Evolutionary conservation across 2,797 vertebrate genomes (phyloP).

Genomic region (Tokudaia tokunoshimensis): DNA sequence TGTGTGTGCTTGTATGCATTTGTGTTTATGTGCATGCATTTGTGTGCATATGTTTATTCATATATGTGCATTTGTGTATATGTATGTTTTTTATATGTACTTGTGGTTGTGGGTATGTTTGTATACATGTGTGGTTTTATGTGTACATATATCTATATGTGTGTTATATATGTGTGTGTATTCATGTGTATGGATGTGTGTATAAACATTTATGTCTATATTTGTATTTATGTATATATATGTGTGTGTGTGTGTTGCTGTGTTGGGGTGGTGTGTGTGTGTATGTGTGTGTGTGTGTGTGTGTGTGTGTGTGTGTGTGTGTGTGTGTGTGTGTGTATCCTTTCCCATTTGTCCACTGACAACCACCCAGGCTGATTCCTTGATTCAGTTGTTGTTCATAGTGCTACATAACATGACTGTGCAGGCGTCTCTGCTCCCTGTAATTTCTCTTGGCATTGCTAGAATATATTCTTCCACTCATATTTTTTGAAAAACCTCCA

Average conservation of each 20-base stretch:
- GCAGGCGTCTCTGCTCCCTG: not conserved
- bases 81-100: no score
- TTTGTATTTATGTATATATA: not conserved
- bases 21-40: not conserved
- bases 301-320: no score
- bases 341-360: not conserved
- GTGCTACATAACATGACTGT: not conserved
- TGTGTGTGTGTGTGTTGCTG: not conserved
- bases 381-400: not conserved
- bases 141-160: not conserved
- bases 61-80: not conserved
- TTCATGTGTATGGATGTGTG: not conserved
- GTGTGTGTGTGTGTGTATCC: not conserved
- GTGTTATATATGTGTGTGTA: not conserved
- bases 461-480: not conserved
- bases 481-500: not conserved
- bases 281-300: not conserved
- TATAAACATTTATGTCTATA: not conserved
- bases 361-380: not conserved
- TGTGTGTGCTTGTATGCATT: accelerated
- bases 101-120: not conserved
- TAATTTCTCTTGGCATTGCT: not conserved
- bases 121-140: not conserved
- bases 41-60: not conserved
- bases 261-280: not conserved